phyloP scores from a whole-genome alignment of 2,888 invertebrate species.

The Tenthredo amoena region DNA sequence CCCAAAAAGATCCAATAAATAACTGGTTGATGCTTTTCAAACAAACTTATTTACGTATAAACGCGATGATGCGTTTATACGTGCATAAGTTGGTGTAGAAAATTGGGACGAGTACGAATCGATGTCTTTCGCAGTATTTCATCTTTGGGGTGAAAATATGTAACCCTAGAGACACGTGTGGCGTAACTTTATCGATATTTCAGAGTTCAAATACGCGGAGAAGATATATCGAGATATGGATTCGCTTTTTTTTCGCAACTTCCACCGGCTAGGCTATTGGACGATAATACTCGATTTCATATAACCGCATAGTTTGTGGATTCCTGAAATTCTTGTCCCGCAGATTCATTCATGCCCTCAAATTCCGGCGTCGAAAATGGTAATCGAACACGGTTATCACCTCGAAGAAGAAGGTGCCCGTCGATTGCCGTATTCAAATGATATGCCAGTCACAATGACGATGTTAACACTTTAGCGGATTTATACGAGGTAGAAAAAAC shows the following conservation, averaged over 20 bases:
- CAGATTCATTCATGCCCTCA: neutral
- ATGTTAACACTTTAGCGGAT: neutral
- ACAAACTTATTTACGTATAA: neutral
- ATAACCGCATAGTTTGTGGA: no score
- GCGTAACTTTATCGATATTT: neutral
- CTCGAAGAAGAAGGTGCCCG: neutral
- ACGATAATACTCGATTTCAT: neutral
- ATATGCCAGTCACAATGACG: neutral
- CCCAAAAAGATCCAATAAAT: neutral
- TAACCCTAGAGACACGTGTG: neutral
- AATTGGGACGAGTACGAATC: neutral
- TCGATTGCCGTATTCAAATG: neutral
- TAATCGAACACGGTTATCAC: neutral
- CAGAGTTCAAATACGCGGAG: constrained; percentile 6
- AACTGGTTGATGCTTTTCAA: neutral
- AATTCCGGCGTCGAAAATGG: neutral
- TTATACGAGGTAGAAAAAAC: neutral
- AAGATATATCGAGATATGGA: neutral
- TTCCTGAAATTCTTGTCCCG: neutral
- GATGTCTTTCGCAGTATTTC: neutral
- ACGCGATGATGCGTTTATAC: neutral
- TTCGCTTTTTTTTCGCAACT: neutral
- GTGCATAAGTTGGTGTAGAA: neutral
- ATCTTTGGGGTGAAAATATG: neutral
- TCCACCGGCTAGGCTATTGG: neutral